A percentile compares a stretch with the other conserved stretches of the same genome.
Conservation (phyloP, 1,140 invertebrate genomes). For the Aphelinus certus region DNA sequence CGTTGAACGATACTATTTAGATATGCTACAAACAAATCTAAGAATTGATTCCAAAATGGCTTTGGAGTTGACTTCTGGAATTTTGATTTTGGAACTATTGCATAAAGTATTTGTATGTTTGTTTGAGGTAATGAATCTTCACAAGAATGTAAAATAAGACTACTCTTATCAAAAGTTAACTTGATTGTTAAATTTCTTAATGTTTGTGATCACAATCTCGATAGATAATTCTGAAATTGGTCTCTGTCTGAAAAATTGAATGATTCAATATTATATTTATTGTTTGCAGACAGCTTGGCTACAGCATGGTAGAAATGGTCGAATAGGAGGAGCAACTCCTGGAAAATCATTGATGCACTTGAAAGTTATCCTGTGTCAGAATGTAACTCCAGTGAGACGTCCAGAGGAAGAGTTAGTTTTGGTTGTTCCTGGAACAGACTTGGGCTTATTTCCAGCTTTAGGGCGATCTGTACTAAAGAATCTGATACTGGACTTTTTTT, state of each 20-base stretch:
- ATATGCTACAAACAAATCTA: slow-evolving; percentile 69
- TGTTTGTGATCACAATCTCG: too few species aligned
- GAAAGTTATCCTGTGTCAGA: slow-evolving; percentile 80
- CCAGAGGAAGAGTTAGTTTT: slow-evolving; percentile 67
- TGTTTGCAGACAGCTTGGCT: slow-evolving; percentile 72
- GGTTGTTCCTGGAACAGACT: slow-evolving; percentile 72
- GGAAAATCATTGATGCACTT: slow-evolving; percentile 87
- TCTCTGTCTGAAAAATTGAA: background rate
- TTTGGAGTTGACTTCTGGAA: slow-evolving; percentile 80
- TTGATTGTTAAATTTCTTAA: too few species aligned
- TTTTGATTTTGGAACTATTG: slow-evolving; percentile 79
- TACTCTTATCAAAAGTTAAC: too few species aligned
- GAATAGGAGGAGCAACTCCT: slow-evolving; percentile 84
- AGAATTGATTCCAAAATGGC: slow-evolving; percentile 75
- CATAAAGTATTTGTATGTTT: slow-evolving; percentile 81
- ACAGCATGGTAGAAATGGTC: slow-evolving; percentile 68
- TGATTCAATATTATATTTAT: slow-evolving; percentile 42
- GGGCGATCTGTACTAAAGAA: slow-evolving; percentile 84
- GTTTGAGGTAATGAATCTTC: slow-evolving; percentile 74
- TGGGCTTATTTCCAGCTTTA: slow-evolving; percentile 73
- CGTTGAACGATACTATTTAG: slow-evolving; percentile 70
- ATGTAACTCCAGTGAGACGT: slow-evolving; percentile 67
- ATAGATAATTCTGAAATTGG: too few species aligned
- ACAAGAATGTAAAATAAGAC: too few species aligned
- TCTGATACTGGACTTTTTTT: slow-evolving; percentile 82